Percentiles rank a stretch among this genome's conserved stretches.
Conservation (phyloP, 2,113 vertebrate species). For the Podarcis raffonei region DNA sequence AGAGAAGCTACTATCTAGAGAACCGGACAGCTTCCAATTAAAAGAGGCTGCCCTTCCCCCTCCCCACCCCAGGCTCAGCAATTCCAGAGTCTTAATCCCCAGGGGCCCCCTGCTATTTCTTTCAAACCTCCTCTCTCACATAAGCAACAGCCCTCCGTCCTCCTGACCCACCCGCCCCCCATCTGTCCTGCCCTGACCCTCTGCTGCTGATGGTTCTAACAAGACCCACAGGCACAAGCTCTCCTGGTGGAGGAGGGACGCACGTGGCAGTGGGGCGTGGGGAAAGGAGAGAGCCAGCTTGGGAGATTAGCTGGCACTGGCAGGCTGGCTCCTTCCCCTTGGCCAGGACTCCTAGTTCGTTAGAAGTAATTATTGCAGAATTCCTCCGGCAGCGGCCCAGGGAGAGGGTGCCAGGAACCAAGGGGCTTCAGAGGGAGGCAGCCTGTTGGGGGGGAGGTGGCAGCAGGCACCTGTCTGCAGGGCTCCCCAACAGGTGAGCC, state of each 20-base stretch:
- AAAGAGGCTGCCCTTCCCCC: background rate
- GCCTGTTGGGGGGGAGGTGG: background rate
- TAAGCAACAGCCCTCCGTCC: background rate
- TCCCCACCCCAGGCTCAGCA: background rate
- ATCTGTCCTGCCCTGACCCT: background rate
- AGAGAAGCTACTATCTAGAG: too few species aligned
- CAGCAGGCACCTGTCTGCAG: background rate
- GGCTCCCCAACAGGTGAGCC: background rate
- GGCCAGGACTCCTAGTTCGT: background rate
- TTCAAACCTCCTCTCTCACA: background rate
- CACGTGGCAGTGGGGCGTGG: background rate
- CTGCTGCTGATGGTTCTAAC: background rate
- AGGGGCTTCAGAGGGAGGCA: background rate
- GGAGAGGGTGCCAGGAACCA: constrained; percentile 4
- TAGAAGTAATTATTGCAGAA: constrained; percentile 2
- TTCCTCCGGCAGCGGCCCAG: background rate
- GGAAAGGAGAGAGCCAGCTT: background rate
- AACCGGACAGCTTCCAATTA: background rate
- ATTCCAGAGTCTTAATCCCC: background rate
- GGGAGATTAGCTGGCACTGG: background rate
- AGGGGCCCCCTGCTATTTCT: background rate
- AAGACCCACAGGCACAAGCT: background rate
- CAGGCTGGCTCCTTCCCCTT: background rate
- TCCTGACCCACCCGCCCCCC: background rate
- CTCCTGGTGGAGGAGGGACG: background rate